Evolutionary conservation across 2,888 invertebrate species (phyloP).

Genomic region (Gymnosoma rotundatum): DNA sequence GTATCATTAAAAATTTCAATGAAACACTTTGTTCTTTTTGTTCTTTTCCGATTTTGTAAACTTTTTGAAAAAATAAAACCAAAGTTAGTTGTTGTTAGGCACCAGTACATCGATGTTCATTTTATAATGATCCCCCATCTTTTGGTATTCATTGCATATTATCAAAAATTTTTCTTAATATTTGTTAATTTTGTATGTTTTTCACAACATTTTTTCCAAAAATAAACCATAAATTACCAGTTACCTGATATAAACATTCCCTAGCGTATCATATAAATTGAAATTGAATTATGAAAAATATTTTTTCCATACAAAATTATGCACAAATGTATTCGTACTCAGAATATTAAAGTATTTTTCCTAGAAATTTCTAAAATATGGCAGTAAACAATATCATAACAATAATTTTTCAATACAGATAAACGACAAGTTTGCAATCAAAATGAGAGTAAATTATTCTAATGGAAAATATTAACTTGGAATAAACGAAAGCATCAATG

Average conservation of each 20-base stretch:
- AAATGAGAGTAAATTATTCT: slow-evolving; percentile 52
- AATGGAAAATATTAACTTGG: slow-evolving; percentile 53
- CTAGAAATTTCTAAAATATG: slow-evolving; percentile 2
- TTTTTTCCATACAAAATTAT: not conserved
- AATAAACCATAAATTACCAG: not conserved
- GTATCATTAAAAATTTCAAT: no score
- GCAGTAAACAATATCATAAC: slow-evolving; percentile 7
- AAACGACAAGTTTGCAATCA: slow-evolving; percentile 35
- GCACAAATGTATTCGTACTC: not conserved
- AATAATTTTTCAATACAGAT: slow-evolving; percentile 42
- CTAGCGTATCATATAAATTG: not conserved
- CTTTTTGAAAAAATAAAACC: no score
- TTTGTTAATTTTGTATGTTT: no score
- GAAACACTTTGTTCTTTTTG: no score
- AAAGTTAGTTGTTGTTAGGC: no score
- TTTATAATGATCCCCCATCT: no score
- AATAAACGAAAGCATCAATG: slow-evolving; percentile 16
- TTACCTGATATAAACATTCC: not conserved
- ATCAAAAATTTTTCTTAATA: no score
- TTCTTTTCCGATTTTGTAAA: no score
- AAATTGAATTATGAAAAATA: slow-evolving; percentile 35
- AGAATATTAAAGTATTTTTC: not conserved
- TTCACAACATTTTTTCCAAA: no score
- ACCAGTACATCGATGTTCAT: no score
- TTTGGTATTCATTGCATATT: no score